Conservation (phyloP, 2,113 vertebrate genomes). For the Acrocephalus arundinaceus region DNA sequence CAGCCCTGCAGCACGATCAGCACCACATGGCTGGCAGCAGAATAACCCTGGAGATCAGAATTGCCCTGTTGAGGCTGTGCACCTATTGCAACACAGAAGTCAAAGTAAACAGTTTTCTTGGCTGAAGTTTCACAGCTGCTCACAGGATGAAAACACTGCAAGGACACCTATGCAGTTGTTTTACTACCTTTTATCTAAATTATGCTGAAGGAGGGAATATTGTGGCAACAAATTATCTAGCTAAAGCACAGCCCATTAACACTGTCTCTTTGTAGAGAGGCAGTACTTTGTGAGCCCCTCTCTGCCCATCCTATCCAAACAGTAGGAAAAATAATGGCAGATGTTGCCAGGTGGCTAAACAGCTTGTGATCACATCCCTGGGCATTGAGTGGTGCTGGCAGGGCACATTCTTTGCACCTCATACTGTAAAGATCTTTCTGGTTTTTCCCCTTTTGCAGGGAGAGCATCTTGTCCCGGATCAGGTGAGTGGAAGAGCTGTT, state of each 20-base stretch:
- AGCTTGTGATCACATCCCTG: neutral
- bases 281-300: neutral
- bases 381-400: neutral
- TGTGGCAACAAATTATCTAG: neutral
- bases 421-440: neutral
- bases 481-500: slow-evolving; percentile 23
- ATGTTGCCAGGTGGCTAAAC: neutral
- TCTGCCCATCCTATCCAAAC: neutral
- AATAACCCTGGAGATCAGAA: neutral
- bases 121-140: neutral
- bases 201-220: neutral
- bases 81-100: neutral
- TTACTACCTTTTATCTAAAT: neutral
- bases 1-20: neutral
- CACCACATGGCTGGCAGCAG: neutral
- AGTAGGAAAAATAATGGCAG: neutral
- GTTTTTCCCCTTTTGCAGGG: neutral
- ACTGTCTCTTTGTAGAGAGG: neutral
- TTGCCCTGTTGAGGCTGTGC: neutral
- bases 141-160: neutral
- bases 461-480: neutral
- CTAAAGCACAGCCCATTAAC: neutral
- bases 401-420: neutral
- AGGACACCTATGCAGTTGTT: neutral
- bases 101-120: neutral